Evolutionary conservation across 2,888 invertebrate species (phyloP), one percentile per base, ranked within the genome.

Genomic region (Drosophila gaucha): DNA sequence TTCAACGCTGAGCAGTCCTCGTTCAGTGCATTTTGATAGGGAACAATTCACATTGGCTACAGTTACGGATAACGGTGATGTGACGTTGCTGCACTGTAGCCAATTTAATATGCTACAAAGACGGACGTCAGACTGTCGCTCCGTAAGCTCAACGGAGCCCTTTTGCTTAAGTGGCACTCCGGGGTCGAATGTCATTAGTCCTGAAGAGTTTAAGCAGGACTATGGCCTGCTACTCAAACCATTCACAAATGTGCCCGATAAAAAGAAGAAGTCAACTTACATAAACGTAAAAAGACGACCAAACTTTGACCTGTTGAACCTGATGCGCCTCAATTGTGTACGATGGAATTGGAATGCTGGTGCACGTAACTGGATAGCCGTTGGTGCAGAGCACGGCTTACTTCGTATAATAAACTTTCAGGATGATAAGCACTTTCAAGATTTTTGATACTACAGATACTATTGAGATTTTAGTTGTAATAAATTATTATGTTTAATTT

Each of bases 321-420:
- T 85, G 20, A 79, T 85, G 51, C 89, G 89, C 6, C 74, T 89
- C 14, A 92, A 90, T 63, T 74, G 75, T 8, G 69, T 90, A 30
- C 80, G 85, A 18, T 91, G 85, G 60, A 92, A 92, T 77, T 74
- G 80, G 39, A 92, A 92, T 71, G 24, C 43, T 26, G 54, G 66
- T 2, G 82, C 76, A 4, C 60, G 73, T 6, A 56, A 76, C 26
- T 84, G 90, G 62, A 56, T 89, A 43, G 91, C 91, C 9, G 59
- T 84, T 16, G 92, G 91, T 9, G 90, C 90, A 49, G 90, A 91
- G 58, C 90, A 90, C 63, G 92, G 92, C 16, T 74, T 92, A 24
- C 14, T 91, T 14, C 85, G 91, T 10, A 74, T 91, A 14, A 26
- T 89, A 2, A 59, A 80, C 36, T 89, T 83, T 30, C 26, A 65